Evolutionary conservation across 2,797 vertebrate species (phyloP).

Genomic region (Adelosebastes latens): DNA sequence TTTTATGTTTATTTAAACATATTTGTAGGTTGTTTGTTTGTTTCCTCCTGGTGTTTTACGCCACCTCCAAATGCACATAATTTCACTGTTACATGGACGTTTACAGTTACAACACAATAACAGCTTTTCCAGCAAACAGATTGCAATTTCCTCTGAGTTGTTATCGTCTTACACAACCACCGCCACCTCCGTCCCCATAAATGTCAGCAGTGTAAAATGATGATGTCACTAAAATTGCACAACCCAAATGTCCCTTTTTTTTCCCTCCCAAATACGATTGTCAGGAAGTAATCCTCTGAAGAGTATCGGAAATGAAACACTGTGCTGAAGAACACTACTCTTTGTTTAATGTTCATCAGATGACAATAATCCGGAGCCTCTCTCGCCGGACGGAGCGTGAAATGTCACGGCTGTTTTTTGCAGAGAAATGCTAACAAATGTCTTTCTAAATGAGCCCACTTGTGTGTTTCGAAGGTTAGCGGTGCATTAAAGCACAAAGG

Average conservation of each 20-base stretch:
- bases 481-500: constrained; percentile 12
- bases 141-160: constrained; percentile 20
- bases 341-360: constrained; percentile 5
- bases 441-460: constrained; percentile 7
- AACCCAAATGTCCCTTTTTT: constrained; percentile 10
- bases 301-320: constrained; percentile 42
- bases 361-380: constrained; percentile 14
- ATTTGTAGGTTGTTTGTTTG: background rate
- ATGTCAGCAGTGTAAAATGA: constrained; percentile 33
- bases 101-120: background rate
- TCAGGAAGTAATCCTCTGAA: constrained; percentile 39
- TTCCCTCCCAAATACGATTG: constrained; percentile 10
- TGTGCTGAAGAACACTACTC: background rate
- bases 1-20: background rate
- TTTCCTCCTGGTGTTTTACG: background rate
- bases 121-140: constrained; percentile 17
- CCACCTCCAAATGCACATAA: background rate
- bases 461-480: constrained; percentile 29
- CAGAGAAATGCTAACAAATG: constrained; percentile 13
- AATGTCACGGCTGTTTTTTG: constrained; percentile 59
- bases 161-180: constrained; percentile 52
- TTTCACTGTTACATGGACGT: background rate
- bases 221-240: constrained; percentile 25
- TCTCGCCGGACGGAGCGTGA: background rate
- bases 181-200: background rate